Evolutionary conservation across 2,888 invertebrate species (phyloP).

Genomic region (Desoria tigrina): DNA sequence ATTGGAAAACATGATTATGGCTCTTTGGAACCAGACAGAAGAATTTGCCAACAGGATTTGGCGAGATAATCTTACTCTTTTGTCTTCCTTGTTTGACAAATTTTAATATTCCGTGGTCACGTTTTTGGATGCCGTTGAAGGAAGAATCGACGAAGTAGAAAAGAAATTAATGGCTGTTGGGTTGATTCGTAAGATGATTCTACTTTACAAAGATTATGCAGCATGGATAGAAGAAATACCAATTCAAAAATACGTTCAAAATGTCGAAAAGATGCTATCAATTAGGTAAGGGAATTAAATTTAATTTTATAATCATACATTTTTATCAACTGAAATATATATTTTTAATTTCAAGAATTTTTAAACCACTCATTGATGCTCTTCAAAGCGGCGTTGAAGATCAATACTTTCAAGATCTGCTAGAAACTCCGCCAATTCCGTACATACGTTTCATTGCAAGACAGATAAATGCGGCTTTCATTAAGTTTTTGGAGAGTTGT

Average conservation of each 20-base stretch:
- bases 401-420: constrained; percentile 46
- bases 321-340: too few species aligned
- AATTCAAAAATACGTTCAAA: constrained; percentile 53
- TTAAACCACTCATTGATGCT: constrained; percentile 52
- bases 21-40: constrained; percentile 41
- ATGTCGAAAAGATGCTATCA: constrained; percentile 44
- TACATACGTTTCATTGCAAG: constrained; percentile 50
- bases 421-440: constrained; percentile 54
- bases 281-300: constrained; percentile 40
- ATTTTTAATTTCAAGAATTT: constrained; percentile 44
- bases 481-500: constrained; percentile 47
- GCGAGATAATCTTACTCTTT: constrained; percentile 32
- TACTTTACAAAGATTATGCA: constrained; percentile 53
- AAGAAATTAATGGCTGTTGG: constrained; percentile 46
- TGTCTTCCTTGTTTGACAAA: constrained; percentile 29
- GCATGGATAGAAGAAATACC: constrained; percentile 55
- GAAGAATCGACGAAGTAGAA: constrained; percentile 48
- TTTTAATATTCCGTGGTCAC: constrained; percentile 36
- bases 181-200: constrained; percentile 42
- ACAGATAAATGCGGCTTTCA: constrained; percentile 41
- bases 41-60: constrained; percentile 28
- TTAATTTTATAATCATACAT: too few species aligned
- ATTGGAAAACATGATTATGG: constrained; percentile 42
- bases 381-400: constrained; percentile 46
- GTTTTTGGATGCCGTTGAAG: constrained; percentile 44